Base-by-base conservation (phyloP, 2,888 invertebrate species). In the Andrena hattorfiana region DNA sequence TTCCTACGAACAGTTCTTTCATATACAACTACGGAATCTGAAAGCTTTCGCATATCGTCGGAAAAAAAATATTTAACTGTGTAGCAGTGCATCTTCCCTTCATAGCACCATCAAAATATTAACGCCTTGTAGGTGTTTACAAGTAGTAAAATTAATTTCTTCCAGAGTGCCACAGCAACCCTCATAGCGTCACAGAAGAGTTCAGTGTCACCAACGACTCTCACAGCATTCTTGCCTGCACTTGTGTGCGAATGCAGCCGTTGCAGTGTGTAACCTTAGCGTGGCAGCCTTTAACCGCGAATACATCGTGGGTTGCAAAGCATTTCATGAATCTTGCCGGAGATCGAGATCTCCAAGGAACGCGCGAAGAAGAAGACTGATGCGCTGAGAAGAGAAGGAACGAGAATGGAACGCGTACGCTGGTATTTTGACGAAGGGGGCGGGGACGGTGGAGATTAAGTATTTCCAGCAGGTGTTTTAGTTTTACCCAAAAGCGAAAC, bases 311-410 rank as follows among this genome's bases (percentile, higher is more conserved):
- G 64, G 68, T 56, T 62, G 68, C 16, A 35, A 42, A 59, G 62
- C 64, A 64, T 67, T 76, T 74, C 63, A 42, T 8, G 68, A 79
- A 79, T 79, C 79, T 70, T 64, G 28, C 51, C 7, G 30, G 23
- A 54, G 20, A 70, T 67, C 67, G 48, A 49, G 30, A 35, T 67
- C 68, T 42, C 35, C 51, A 20, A 66, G 42, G 54, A 68, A 62
- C 30, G 23, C 49, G 30, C 3, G 10, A 71, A 42, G 59, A 48
- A 1, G 64, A 16, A 75, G 48, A 75, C 35, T 28, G 66, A 60
- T 74, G 75, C 56, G 20, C 6, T 30, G 7, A 13, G 30, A 2
- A 16, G 0, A n/a, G 16, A 26, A 60, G 7, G 26, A 20, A 62
- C 2, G 62, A 60, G 20, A 23, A 8, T 26, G 26, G 49, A 49